These are phyloP conservation scores for Ramazzottius varieornatus DNA, from an alignment of 2,888 invertebrate genomes.

Conservation along the genomic window DNA sequence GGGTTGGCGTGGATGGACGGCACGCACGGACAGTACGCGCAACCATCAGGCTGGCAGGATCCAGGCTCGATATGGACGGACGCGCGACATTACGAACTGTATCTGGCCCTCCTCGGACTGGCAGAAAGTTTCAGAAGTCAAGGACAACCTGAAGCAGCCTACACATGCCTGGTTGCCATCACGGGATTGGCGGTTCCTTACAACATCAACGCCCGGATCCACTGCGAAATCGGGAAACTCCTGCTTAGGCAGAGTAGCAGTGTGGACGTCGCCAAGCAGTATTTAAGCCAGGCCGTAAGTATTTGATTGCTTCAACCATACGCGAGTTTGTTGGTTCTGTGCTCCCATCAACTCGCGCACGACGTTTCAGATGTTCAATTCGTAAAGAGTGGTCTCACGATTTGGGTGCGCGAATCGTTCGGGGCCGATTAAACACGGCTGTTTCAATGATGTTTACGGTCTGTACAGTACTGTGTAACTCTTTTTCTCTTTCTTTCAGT, in stretches of 20 bases:
- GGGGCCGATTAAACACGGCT: not conserved
- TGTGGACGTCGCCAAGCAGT: not conserved
- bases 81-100: not conserved
- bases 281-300: not conserved
- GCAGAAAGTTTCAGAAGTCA: not conserved
- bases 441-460: too few relatives aligned
- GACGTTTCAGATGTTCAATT: too few relatives aligned
- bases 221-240: constrained; percentile 1
- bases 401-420: too few relatives aligned
- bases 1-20: too few relatives aligned
- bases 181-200: not conserved
- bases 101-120: not conserved
- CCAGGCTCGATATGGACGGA: not conserved
- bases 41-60: not conserved
- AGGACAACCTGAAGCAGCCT: not conserved
- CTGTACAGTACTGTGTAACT: not conserved
- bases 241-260: not conserved
- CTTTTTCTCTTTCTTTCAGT: not conserved
- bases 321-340: not conserved
- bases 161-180: not conserved
- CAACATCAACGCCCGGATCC: not conserved
- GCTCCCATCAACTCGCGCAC: too few relatives aligned
- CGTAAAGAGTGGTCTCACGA: too few relatives aligned
- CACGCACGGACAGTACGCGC: too few relatives aligned
- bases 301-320: not conserved